A percentile compares a stretch with the other conserved stretches of the same genome.
Conservation (phyloP, 1,140 invertebrate genomes). For the Anastatus disparis region DNA sequence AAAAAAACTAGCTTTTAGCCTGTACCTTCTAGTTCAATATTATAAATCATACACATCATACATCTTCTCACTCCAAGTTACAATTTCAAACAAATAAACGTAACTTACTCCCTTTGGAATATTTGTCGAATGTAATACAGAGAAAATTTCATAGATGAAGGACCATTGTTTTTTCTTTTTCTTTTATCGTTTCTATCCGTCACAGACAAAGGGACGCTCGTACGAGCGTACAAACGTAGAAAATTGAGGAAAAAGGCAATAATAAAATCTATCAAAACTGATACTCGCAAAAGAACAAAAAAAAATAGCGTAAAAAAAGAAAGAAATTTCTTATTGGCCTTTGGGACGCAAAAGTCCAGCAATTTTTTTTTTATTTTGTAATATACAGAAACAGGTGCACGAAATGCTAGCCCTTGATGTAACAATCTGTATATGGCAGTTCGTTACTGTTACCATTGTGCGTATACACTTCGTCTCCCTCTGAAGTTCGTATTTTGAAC, state of each 20-base stretch:
- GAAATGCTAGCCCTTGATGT: slow-evolving; percentile 53
- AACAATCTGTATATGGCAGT: background rate
- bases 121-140: background rate
- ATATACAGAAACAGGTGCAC: slow-evolving; percentile 66
- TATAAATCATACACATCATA: no score
- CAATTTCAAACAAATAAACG: background rate
- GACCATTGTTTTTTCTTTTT: slow-evolving; percentile 27
- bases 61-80: no score
- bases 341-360: slow-evolving; percentile 62
- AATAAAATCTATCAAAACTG: slow-evolving; percentile 63
- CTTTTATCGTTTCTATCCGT: slow-evolving; percentile 11
- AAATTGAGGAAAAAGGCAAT: slow-evolving; percentile 52
- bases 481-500: no score
- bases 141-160: slow-evolving; percentile 17
- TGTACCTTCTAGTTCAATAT: no score
- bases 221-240: slow-evolving; percentile 15
- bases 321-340: slow-evolving; percentile 64
- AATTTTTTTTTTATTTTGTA: no score
- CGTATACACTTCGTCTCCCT: no score
- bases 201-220: background rate
- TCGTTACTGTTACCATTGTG: no score
- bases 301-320: slow-evolving; percentile 54
- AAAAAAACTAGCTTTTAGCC: no score
- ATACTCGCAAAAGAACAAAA: slow-evolving; percentile 40
- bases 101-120: background rate